These are phyloP conservation scores for Ferdinandea cuprea DNA, from an alignment of 2,888 invertebrate species.

Conservation along the genomic window DNA sequence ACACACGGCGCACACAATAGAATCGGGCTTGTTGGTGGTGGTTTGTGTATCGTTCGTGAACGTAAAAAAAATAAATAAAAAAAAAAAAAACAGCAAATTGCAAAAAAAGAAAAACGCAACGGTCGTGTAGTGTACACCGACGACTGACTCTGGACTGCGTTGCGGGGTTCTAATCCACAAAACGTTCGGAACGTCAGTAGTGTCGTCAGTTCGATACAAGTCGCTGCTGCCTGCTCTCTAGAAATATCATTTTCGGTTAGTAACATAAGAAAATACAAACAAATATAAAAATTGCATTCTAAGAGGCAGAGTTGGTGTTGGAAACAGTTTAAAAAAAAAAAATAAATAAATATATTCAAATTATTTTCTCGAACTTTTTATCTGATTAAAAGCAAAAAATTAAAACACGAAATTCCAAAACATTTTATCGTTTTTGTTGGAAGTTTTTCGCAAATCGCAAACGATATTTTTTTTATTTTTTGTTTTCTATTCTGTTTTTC, in stretches of 20 bases:
- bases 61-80: conserved; percentile 60
- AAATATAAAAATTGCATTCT: conserved; percentile 67
- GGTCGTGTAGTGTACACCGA: conserved; percentile 73
- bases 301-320: conserved; percentile 45
- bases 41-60: conserved; percentile 74
- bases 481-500: conserved; percentile 25
- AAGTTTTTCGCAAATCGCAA: conserved; percentile 1
- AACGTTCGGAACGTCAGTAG: conserved; percentile 77
- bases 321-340: conserved; percentile 35
- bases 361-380: background rate
- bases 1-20: conserved; percentile 69
- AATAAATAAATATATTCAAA: conserved; percentile 15
- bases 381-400: conserved; percentile 13
- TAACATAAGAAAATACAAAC: conserved; percentile 56
- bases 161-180: conserved; percentile 75
- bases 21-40: conserved; percentile 71
- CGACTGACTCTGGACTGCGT: conserved; percentile 74
- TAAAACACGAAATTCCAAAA: background rate
- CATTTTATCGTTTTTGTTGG: conserved; percentile 15
- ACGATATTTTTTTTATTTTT: conserved; percentile 12
- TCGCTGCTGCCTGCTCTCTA: conserved; percentile 78
- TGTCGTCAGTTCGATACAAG: conserved; percentile 78
- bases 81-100: conserved; percentile 36
- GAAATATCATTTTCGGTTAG: conserved; percentile 75
- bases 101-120: conserved; percentile 72